Evolutionary conservation across 2,797 vertebrate species (phyloP).

Genomic region (Leptoclinus maculatus): DNA sequence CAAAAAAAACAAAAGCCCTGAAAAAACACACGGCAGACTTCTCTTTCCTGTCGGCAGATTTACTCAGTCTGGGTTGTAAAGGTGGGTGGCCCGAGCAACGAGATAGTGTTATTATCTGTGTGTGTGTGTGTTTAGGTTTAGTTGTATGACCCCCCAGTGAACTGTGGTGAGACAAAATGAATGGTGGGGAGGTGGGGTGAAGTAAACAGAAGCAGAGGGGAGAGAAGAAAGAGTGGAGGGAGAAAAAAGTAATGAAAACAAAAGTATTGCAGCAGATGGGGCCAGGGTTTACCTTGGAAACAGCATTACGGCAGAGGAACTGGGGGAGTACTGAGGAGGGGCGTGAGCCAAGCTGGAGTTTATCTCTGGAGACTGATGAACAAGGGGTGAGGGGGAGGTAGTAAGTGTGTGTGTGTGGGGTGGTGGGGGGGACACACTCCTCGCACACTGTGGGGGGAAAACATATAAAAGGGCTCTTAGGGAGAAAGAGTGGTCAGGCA

Average conservation of each 20-base stretch:
- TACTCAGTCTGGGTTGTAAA: conserved; percentile 42
- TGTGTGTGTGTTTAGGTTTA: conserved; percentile 50
- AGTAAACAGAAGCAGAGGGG: conserved; percentile 59
- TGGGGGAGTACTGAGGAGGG: conserved; percentile 39
- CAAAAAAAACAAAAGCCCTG: conserved; percentile 42
- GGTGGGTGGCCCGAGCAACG: conserved; percentile 64
- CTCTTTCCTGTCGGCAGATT: conserved; percentile 45
- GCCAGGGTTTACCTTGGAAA: conserved; percentile 80
- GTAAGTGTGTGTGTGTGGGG: background rate
- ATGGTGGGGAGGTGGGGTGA: conserved; percentile 29
- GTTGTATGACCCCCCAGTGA: conserved; percentile 64
- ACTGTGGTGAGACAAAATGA: conserved; percentile 56
- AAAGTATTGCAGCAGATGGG: conserved; percentile 80
- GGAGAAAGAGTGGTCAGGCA: conserved; percentile 62
- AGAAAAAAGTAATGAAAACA: conserved; percentile 80
- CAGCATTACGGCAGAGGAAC: conserved; percentile 53
- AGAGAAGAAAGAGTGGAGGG: conserved; percentile 16
- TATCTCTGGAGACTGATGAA: conserved; percentile 72
- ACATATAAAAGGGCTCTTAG: conserved; percentile 80
- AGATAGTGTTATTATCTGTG: conserved; percentile 47
- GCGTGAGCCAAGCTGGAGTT: conserved; percentile 69
- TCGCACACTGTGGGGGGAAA: conserved; percentile 59
- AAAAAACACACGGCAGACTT: conserved; percentile 37
- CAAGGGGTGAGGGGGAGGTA: conserved; percentile 1
- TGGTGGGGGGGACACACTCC: conserved; percentile 45